Evolutionary conservation across 2,888 invertebrate species (phyloP), one percentile per base, ranked within the genome.

Genomic region (Craniophora ligustri): DNA sequence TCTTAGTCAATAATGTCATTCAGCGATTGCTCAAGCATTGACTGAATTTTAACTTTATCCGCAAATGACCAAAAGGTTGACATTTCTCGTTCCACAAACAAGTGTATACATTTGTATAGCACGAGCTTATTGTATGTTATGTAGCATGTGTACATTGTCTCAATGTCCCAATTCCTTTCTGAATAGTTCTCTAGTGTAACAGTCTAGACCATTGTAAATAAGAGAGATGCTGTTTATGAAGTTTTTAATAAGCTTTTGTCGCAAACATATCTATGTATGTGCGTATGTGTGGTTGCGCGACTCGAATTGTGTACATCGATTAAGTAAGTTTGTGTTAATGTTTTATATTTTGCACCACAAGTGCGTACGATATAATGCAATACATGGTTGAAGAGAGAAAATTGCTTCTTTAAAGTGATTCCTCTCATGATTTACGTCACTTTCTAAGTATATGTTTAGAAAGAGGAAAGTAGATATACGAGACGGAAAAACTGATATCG

Each of bases 211-310:
- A 67, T 72, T 88, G 87, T 89, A 84, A 76, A 84, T 82, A 84
- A 63, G 69, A 64, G 69, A 76, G 61, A 81, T 55, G 57, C 67
- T 84, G 83, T 88, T 85, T 82, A 80, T 78, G 75, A 76, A 61
- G 69, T 74, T 82, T 83, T 82, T 81, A 85, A 80, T 87, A 90
- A 86, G 91, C 91, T 91, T 92, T 85, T 89, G 88, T 92, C 91
- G 91, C 91, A 89, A 89, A 92, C 92, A 92, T 92, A 92, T 91
- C 92, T 89, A 75, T 84, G 81, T 86, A 76, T 82, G 82, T 81
- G 75, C 74, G 85, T 82, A 76, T 71, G 84, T 77, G 82, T 82
- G 86, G 78, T 78, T 85, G 83, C 82, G 85, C 82, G 72, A 65
- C 72, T 64, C 63, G 67, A 64, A 65, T 62, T 70, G 60, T 67